A percentile compares a stretch with the other conserved stretches of the same genome.
Evolutionary conservation across 2,888 invertebrate genomes (phyloP).

Genomic region (Pyrocoelia pectoralis): DNA sequence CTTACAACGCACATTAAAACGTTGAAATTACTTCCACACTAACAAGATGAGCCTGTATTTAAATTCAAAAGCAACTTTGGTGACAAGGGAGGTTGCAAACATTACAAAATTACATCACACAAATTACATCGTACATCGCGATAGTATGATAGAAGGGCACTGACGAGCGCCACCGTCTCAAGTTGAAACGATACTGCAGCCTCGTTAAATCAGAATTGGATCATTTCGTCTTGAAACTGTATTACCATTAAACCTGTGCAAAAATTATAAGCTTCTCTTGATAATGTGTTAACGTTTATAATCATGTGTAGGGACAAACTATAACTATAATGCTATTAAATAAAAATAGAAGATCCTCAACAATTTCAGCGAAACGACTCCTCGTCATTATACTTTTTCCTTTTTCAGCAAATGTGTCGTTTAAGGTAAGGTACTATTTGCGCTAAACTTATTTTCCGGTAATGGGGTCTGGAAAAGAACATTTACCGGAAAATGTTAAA

Average conservation of each 20-base stretch:
- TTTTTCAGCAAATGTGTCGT: conserved; percentile 23
- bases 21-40: conserved; percentile 8
- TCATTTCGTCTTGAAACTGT: background rate
- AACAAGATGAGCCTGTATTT: conserved; percentile 30
- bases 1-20: conserved; percentile 3
- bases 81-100: conserved; percentile 35
- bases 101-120: conserved; percentile 38
- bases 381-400: conserved; percentile 6
- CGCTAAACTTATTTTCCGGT: conserved; percentile 20
- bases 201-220: conserved; percentile 19
- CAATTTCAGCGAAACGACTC: background rate
- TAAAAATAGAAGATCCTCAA: background rate
- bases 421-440: conserved; percentile 20
- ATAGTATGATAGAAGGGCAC: conserved; percentile 30
- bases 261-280: background rate
- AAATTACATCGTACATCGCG: conserved; percentile 37
- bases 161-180: background rate
- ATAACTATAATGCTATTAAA: background rate
- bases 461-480: conserved; percentile 23
- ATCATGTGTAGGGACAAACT: background rate
- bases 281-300: background rate
- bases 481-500: conserved; percentile 15
- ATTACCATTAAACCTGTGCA: conserved; percentile 2
- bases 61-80: conserved; percentile 34
- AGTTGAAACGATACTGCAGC: conserved; percentile 3